Conservation (phyloP, 2,888 invertebrate genomes). For the Drosophila subsilvestris region DNA sequence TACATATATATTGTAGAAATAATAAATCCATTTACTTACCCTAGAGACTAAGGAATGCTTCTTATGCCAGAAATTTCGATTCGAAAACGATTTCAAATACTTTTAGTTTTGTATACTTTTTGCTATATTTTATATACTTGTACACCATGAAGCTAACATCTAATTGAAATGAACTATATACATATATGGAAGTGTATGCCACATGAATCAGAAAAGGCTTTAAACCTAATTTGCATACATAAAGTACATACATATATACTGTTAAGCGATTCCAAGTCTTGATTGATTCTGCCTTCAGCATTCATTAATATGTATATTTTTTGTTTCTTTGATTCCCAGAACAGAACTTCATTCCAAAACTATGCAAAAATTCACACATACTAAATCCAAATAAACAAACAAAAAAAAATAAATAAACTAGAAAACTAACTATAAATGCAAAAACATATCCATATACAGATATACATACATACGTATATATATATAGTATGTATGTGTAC, state of each 20-base stretch:
- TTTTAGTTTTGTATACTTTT: not conserved
- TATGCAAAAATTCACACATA: not conserved
- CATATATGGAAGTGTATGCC: not conserved
- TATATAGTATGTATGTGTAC: too few relatives aligned
- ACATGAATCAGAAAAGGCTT: not conserved
- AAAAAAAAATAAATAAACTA: conserved; percentile 4
- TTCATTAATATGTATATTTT: not conserved
- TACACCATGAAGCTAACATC: not conserved
- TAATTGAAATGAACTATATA: not conserved
- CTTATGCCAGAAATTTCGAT: conserved; percentile 6
- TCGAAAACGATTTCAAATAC: conserved; percentile 4
- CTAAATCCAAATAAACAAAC: not conserved
- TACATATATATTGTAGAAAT: conserved; percentile 21
- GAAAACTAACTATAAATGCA: conserved; percentile 6
- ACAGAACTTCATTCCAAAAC: conserved; percentile 26
- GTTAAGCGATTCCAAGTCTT: conserved; percentile 15
- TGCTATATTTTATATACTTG: conserved; percentile 3
- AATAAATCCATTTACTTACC: conserved; percentile 30
- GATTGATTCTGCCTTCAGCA: conserved; percentile 29
- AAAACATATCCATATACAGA: conserved; percentile 41
- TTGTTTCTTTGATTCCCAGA: conserved; percentile 1
- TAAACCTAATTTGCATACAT: not conserved
- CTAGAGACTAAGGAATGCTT: conserved; percentile 26
- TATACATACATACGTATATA: conserved; percentile 27
- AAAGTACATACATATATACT: not conserved